phyloP scores from a whole-genome alignment of 2,888 invertebrate species.

The Enchytraeus crypticus region DNA sequence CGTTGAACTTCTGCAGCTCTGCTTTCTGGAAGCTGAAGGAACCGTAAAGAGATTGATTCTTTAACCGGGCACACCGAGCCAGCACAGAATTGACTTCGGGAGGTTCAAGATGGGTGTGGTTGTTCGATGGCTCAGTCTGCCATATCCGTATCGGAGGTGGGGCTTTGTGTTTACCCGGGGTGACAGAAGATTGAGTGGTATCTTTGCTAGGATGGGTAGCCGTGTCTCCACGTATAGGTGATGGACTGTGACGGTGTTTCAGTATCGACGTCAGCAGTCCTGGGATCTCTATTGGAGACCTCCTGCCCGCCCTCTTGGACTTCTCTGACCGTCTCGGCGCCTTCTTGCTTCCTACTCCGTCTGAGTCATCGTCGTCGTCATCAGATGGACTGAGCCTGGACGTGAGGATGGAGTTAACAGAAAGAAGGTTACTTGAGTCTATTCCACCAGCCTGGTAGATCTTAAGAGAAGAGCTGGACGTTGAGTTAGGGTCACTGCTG shows the following conservation, averaged over 20 bases:
- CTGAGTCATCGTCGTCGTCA: no score
- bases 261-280: conserved; percentile 3
- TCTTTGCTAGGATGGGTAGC: no score
- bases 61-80: neutral
- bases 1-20: neutral
- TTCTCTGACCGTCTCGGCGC: no score
- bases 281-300: neutral
- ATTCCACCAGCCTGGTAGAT: neutral
- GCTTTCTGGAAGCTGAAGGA: neutral
- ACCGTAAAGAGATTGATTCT: neutral
- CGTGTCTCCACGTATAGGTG: neutral
- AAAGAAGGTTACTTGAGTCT: neutral
- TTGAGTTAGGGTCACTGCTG: neutral
- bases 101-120: neutral
- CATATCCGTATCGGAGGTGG: neutral
- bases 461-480: neutral
- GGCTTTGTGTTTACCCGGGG: neutral
- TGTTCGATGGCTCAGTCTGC: neutral
- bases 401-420: neutral
- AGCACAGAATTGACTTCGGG: neutral
- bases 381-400: no score
- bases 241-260: neutral
- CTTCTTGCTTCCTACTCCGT: no score
- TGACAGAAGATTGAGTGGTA: no score
- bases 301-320: neutral